Evolutionary conservation across 35 echinoderm and acorn worm species (phyloP), one percentile per base, ranked within the genome.

Genomic region (Ophiothrix spiculata): DNA sequence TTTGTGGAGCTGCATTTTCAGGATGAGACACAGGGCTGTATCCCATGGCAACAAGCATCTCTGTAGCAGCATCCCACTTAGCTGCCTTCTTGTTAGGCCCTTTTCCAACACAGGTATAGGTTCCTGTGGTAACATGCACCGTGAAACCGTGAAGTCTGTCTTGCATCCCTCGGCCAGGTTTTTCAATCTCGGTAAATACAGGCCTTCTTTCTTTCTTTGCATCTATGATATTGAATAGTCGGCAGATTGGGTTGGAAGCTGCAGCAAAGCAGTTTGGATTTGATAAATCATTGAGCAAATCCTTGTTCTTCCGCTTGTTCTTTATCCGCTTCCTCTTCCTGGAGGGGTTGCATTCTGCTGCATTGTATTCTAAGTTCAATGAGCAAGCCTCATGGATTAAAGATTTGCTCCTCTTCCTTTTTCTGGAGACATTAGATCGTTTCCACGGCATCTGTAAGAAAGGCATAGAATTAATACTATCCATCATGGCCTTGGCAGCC

Each of bases 81-180:
- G 96, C 96, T 16, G 85, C 81, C 83, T 99, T 99, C 87, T 99
- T 99, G 46, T 88, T 99, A 4, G 86, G 56, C 13, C 96, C 96
- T 77, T 94, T 94, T 13, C 96, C 96, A 8, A 79, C 87, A 15
- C 88, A 90, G 1, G 84, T 79, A 35, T 94, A 80, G 39, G 77
- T 60, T 31, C 79, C 87, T 21, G 87, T 89, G 39, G 42, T 49
- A 13, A 94, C 92, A 92, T 99, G 15, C 92, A 94, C 89, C 63
- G 92, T 92, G 85, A 86, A 89, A 56, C 94, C 94, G 56, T 94
- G 86, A 25, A 89, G 94, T 38, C 91, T 78, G 29, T 86, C 86
- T 12, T 88, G 38, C 25, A 85, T 82, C 46, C 56, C 85, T 54
- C 78, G 73, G n/a, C 80, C 93, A 31, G 73, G 83, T 14, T 99